Evolutionary conservation across 2,797 vertebrate species (phyloP), one percentile per base, ranked within the genome.

Genomic region (Phrynocephalus guinanensis): DNA sequence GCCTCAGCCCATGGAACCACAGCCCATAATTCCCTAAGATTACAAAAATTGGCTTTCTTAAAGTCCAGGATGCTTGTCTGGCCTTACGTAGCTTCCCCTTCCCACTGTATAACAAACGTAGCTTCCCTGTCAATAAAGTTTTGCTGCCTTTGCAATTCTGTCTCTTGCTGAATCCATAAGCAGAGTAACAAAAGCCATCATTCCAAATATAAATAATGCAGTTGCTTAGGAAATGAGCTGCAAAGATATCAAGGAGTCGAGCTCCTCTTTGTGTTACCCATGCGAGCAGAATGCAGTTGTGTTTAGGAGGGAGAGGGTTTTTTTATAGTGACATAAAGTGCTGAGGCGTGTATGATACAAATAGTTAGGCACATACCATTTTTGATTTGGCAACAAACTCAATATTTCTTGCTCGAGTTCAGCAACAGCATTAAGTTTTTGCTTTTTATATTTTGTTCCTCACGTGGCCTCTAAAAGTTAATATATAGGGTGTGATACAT

Each of bases 321-420:
- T 6, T 11, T 6, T 86, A 90, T 89, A 71, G 0, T 93, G 81
- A 92, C 92, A 91, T 92, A 70, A 90, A 88, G 70, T 91, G 28
- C 26, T 80, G 77, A 82, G 79, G 15, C 13, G 18, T 30, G 9
- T 72, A 86, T 84, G 90, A 87, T 84, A 71, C 16, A 91, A 80
- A 50, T 84, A 52, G 2, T 33, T 63, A 90, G 93, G 93, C 73
- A 84, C 2, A 79, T 30, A 87, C n/a, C 91, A 83, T 85, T 38
- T 78, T 71, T 89, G 67, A 89, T 89, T 84, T 90, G 63, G 82
- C 44, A 60, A 86, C 24, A 91, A 94, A 77, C 2, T 28, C 38
- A 3, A 82, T 67, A 78, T 83, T 87, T 90, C 84, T 78, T 87
- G 20, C 13, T 89, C 88, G 30, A n/a, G 3, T 38, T 88, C 85